These are phyloP conservation scores for Micrasema minimum DNA, from an alignment of 1,140 invertebrate species.

Conservation along the genomic window DNA sequence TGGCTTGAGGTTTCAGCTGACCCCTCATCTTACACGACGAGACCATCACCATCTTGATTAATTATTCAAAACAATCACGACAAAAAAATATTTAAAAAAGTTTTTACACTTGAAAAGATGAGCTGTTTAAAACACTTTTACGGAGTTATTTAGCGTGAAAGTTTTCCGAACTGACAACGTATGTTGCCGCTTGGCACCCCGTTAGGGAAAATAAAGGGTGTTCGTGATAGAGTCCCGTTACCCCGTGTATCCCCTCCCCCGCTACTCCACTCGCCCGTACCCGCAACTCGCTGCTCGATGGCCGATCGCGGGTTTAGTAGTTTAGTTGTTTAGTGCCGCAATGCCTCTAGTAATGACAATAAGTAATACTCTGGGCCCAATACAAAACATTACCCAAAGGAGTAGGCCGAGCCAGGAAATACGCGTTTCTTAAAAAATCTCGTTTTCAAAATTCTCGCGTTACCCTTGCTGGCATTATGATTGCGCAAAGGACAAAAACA, in stretches of 20 bases:
- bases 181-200: constrained; percentile 50
- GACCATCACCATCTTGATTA: constrained; percentile 47
- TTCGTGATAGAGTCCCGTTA: background rate
- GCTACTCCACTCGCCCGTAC: background rate
- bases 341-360: background rate
- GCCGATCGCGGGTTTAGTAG: background rate
- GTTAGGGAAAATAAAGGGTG: constrained; percentile 52
- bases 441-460: constrained; percentile 28
- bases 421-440: constrained; percentile 43
- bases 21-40: constrained; percentile 48
- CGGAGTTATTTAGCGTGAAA: background rate
- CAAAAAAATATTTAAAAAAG: constrained; percentile 7
- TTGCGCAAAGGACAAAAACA: constrained; percentile 34
- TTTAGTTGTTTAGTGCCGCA: constrained; percentile 8
- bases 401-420: constrained; percentile 40
- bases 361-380: background rate
- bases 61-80: constrained; percentile 2
- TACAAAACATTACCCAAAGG: constrained; percentile 7
- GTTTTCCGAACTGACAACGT: background rate
- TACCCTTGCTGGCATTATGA: constrained; percentile 44
- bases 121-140: constrained; percentile 32
- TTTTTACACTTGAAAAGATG: no score
- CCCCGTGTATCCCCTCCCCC: constrained; percentile 31
- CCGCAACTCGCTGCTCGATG: no score
- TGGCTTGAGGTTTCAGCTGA: constrained; percentile 46